Evolutionary conservation across 2,797 vertebrate species (phyloP), one percentile per base, ranked within the genome.

Genomic region (Leptatherina wallacei): DNA sequence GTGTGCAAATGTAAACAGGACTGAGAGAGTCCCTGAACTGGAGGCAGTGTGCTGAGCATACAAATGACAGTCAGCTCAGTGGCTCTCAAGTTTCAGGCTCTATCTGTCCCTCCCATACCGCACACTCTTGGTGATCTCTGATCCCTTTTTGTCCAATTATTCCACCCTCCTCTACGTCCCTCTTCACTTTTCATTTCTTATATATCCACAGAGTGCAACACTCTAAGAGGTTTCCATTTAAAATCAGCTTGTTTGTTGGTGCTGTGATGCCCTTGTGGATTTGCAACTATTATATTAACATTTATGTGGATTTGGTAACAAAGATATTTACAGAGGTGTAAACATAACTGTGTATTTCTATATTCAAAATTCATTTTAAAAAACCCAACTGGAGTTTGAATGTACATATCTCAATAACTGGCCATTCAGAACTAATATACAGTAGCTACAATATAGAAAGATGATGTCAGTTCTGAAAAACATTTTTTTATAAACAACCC

Each of bases 31-130:
- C 80, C 66, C 73, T 81, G 85, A 71, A 62, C 77, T 67, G 77
- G 81, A 58, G 24, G 11, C 71, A 63, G 69, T 83, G 85, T 90
- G 89, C 88, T 73, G 65, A 81, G 92, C 82, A 92, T 92, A 90
- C 85, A 89, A 89, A 93, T 91, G 90, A 86, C 56, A 35, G 69
- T 52, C 72, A 84, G 80, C 55, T 56, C 73, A 40, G 64, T 69
- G 71, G 71, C 76, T 80, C 80, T 87, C 83, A 80, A 81, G 71
- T 89, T 84, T 75, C 84, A 82, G 55, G 61, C 58, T 65, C 65
- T 73, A 44, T 84, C 82, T 81, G 72, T 83, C 62, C 81, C 64
- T 54, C 61, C 75, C 75, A 80, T 71, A 75, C 61, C 13, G 13
- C 51, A 61, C 69, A 47, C 63, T 67, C 78, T 72, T 56, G 54